phyloP scores from a whole-genome alignment of 1,140 invertebrate species.

The Lineus longissimus region DNA sequence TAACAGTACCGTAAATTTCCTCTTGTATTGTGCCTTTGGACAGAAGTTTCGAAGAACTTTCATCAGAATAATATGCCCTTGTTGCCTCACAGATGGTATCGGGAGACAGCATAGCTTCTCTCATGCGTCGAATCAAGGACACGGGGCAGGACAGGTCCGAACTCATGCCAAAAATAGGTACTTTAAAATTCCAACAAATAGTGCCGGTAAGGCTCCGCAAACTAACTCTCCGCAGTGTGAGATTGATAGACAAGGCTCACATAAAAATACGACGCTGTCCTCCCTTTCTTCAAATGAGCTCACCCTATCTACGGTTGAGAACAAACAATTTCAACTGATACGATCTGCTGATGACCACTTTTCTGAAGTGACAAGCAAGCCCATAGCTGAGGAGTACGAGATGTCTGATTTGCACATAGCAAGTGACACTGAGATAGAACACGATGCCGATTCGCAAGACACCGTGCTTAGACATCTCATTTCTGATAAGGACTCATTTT shows the following conservation, averaged over 20 bases:
- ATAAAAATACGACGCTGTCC: too few species aligned
- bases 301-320: too few species aligned
- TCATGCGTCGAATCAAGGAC: not conserved
- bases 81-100: conserved; percentile 21
- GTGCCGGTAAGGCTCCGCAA: too few species aligned
- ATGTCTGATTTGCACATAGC: not conserved
- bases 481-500: not conserved
- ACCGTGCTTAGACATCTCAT: conserved; percentile 6
- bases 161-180: not conserved
- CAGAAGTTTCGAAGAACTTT: conserved; percentile 92
- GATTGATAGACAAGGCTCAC: too few species aligned
- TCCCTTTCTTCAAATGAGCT: too few species aligned
- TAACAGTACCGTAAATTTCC: conserved; percentile 95
- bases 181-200: too few species aligned
- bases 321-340: too few species aligned
- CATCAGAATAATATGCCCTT: conserved; percentile 75
- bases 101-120: not conserved
- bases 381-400: not conserved
- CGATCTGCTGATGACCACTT: too few species aligned
- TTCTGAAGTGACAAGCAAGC: not conserved
- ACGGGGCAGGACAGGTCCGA: not conserved
- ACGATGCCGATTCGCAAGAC: not conserved
- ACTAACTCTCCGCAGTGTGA: too few species aligned
- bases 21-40: conserved; percentile 95
- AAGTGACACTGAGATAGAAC: not conserved